These are phyloP conservation scores for Epistrophella euchroma DNA, from an alignment of 2,888 invertebrate genomes.

Conservation along the genomic window DNA sequence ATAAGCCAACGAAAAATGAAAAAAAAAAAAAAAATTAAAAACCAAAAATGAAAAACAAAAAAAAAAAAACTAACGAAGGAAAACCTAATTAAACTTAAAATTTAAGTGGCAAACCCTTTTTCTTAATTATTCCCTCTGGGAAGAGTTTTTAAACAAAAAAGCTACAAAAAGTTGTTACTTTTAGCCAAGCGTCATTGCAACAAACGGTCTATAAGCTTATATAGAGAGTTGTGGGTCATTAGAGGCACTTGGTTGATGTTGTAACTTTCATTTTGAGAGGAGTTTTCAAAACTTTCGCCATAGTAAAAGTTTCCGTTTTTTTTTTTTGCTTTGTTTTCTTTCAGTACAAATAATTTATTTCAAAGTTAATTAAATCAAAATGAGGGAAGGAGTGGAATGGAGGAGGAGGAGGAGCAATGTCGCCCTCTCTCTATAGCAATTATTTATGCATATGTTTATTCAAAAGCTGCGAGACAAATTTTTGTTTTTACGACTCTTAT, in stretches of 20 bases:
- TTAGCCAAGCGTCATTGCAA: conserved; percentile 25
- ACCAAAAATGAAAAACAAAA: not conserved
- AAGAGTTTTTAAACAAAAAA: conserved; percentile 14
- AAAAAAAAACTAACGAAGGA: conserved; percentile 26
- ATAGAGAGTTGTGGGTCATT: conserved; percentile 59
- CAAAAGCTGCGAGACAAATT: not conserved
- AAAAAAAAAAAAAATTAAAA: conserved; percentile 14
- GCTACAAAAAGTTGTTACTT: conserved; percentile 19
- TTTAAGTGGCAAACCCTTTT: conserved; percentile 73
- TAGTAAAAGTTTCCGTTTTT: conserved; percentile 55
- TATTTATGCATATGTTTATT: conserved; percentile 22
- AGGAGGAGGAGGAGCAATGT: not conserved
- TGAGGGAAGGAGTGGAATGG: not conserved
- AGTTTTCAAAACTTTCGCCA: conserved; percentile 57
- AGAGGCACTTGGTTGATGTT: conserved; percentile 48
- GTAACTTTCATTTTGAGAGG: conserved; percentile 43
- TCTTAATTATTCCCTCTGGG: conserved; percentile 67
- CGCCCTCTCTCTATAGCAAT: not conserved
- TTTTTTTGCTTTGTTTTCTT: not conserved
- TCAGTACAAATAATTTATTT: conserved; percentile 52
- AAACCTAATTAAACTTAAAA: conserved; percentile 69
- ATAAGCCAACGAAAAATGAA: conserved; percentile 24
- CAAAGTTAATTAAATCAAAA: conserved; percentile 61
- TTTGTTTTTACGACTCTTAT: conserved; percentile 17
- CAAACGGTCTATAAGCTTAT: not conserved